Base-by-base conservation (phyloP, 2,113 vertebrate species). In the Corapipo altera region DNA sequence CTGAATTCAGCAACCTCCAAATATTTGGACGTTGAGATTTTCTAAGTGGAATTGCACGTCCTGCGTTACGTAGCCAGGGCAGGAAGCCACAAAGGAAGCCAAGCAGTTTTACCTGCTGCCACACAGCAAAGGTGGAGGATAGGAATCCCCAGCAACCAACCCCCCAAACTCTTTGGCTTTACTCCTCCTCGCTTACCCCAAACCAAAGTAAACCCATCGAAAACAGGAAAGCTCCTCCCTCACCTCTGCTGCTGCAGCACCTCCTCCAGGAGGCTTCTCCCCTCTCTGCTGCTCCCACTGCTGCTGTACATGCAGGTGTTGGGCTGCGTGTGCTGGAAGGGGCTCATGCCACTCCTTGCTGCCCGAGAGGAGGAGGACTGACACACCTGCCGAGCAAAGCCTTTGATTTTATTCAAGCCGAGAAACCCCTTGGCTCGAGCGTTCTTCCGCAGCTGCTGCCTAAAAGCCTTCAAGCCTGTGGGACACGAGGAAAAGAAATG, bases 331-430 rank as follows among this genome's bases (percentile, higher is more conserved):
- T 97, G 81, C 20, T 95, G 97, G 80, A 98, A 97, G 41, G 98
- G 96, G 48, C 98, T 97, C 48, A 98, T 96, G 61, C 98, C 98
- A 14, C 98, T 98, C 41, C 99, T 96, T 87, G 98, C 95, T 75
- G 98, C 97, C 21, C 99, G 98, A 97, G 98, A 97, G 64, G 98
- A 98, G 12, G 98, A 97, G 80, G 98, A 88, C 48, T 98, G 98
- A 93, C 98, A 99, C 55, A 98, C 97, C 80, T 99, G 99, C 92
- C 99, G 98, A 4, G 99, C 98, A 97, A 99, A 96, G 87, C 99
- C 99, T 96, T 99, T 99, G 98, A 99, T 99, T 97, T 99, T 99
- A 96, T 99, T 99, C 95, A 99, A 98, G 72, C 99, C 99, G 92
- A 99, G 98, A 48, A 99, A 98, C 27, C 99, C 99, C 92, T 99